Conservation (phyloP, 2,888 invertebrate species). For the Eupithecia centaureata region DNA sequence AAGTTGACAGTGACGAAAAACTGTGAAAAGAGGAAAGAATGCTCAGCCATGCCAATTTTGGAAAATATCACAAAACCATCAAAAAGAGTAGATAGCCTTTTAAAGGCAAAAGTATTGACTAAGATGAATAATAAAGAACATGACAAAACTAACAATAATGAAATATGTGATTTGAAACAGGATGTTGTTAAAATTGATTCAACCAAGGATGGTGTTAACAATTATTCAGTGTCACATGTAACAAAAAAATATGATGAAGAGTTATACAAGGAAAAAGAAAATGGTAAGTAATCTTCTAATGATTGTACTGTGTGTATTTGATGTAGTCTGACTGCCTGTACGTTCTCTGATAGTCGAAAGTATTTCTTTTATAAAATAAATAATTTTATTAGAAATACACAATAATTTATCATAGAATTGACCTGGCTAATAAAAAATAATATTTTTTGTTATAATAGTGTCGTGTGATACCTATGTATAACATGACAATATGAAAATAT, state of each 20-base stretch:
- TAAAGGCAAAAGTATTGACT: not conserved
- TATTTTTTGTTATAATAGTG: too few species aligned
- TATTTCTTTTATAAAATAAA: too few species aligned
- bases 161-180: not conserved
- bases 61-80: not conserved
- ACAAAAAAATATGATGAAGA: constrained; percentile 17
- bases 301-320: too few species aligned
- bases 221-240: not conserved
- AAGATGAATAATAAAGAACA: not conserved
- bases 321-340: too few species aligned
- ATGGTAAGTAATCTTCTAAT: not conserved
- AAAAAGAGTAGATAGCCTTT: not conserved
- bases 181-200: not conserved
- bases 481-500: too few species aligned
- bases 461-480: too few species aligned
- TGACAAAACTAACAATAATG: not conserved
- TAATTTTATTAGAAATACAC: too few species aligned
- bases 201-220: not conserved
- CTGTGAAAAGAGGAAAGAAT: not conserved
- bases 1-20: constrained; percentile 1
- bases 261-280: constrained; percentile 3
- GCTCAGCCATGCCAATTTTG: not conserved
- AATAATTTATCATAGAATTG: too few species aligned
- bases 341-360: too few species aligned
- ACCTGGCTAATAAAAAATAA: too few species aligned